Conservation (phyloP, 1,140 invertebrate species). For the Lasioglossum baleicum region DNA sequence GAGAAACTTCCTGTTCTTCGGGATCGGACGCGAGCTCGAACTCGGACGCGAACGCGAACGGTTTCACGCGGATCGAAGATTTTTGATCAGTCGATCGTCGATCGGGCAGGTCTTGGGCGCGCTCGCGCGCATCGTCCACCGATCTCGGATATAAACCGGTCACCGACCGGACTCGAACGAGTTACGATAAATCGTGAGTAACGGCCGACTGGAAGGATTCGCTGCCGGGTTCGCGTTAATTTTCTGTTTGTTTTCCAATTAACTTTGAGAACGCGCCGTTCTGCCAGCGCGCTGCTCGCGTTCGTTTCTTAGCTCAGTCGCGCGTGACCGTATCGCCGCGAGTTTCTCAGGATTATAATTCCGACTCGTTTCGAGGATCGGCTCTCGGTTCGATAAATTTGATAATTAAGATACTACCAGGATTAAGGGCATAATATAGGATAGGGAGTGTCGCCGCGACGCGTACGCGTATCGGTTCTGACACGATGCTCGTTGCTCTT, state of each 20-base stretch:
- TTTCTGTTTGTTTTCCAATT: constrained; percentile 78
- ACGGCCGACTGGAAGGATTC: constrained; percentile 70
- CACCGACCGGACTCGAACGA: constrained; percentile 69
- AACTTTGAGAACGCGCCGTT: constrained; percentile 58
- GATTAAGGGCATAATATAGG: constrained; percentile 43
- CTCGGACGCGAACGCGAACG: constrained; percentile 8
- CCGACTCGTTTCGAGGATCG: constrained; percentile 36
- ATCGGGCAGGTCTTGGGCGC: neutral
- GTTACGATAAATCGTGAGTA: constrained; percentile 75
- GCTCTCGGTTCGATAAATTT: constrained; percentile 52
- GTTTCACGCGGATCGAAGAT: constrained; percentile 48
- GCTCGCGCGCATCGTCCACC: constrained; percentile 27
- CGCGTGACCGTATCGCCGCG: constrained; percentile 48
- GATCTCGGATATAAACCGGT: constrained; percentile 66
- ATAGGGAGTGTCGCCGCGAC: neutral
- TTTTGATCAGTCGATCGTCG: constrained; percentile 57
- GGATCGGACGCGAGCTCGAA: neutral
- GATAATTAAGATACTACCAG: constrained; percentile 58
- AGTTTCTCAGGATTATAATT: constrained; percentile 62
- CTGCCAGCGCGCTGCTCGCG: neutral
- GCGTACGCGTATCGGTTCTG: constrained; percentile 5
- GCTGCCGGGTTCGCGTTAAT: constrained; percentile 73
- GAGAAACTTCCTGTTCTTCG: constrained; percentile 29
- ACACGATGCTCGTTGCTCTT: neutral
- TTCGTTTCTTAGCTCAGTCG: constrained; percentile 18